Conservation (phyloP, 2,113 vertebrate genomes). For the Myotis yumanensis region DNA sequence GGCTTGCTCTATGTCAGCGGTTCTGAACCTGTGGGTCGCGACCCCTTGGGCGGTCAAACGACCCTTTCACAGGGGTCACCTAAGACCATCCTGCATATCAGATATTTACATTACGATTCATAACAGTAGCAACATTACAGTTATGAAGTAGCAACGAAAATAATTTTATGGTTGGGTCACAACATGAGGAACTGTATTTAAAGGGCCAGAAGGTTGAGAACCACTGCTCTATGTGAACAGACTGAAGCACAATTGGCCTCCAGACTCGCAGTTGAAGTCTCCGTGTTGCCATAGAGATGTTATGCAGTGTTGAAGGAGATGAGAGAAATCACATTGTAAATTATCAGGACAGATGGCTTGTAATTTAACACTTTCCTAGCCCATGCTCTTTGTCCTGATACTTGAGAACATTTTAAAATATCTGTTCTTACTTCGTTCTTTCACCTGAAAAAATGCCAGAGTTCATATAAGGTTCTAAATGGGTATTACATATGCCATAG, state of each 20-base stretch:
- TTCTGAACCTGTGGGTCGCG: too few species aligned
- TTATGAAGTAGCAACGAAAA: too few species aligned
- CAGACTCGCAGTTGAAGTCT: slow-evolving; percentile 19
- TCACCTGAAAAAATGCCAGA: slow-evolving; percentile 15
- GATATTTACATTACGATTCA: too few species aligned
- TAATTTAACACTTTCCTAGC: slow-evolving; percentile 44
- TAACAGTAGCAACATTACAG: too few species aligned
- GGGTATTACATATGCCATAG: background rate
- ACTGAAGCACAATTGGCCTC: slow-evolving; percentile 1
- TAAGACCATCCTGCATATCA: too few species aligned
- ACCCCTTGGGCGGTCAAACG: too few species aligned
- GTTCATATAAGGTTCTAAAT: background rate
- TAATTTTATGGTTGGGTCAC: too few species aligned
- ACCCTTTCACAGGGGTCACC: too few species aligned
- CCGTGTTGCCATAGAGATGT: slow-evolving; percentile 65
- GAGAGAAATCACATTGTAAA: slow-evolving; percentile 22
- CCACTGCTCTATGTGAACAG: background rate
- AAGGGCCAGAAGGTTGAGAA: too few species aligned
- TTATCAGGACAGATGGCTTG: slow-evolving; percentile 69
- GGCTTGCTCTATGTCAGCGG: background rate
- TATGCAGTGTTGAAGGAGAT: slow-evolving; percentile 45
- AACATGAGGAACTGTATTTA: too few species aligned
- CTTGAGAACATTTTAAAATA: slow-evolving; percentile 29
- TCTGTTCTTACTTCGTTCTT: slow-evolving; percentile 30
- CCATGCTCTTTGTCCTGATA: background rate